These are phyloP conservation scores for Axea sp. DNA, from an alignment of 2,888 invertebrate genomes.

Conservation along the genomic window DNA sequence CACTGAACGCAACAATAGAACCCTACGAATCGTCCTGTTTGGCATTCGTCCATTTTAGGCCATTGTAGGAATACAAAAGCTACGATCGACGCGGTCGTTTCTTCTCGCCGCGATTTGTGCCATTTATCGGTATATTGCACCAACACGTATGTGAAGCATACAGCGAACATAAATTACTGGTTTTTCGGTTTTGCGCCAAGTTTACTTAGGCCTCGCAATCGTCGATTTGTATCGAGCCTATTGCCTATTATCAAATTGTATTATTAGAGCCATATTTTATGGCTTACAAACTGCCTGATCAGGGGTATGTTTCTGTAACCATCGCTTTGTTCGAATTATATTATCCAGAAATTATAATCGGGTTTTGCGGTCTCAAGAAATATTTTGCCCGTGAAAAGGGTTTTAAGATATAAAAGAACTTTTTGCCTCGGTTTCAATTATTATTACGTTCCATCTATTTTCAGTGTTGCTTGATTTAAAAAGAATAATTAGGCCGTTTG, in stretches of 20 bases:
- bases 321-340: conserved; percentile 25
- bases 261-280: conserved; percentile 55
- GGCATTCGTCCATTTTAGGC: conserved; percentile 50
- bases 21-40: conserved; percentile 54
- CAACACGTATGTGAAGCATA: conserved; percentile 18
- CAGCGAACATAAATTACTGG: conserved; percentile 53
- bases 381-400: background rate
- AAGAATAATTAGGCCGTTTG: too few relatives aligned
- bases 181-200: conserved; percentile 53
- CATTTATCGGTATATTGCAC: conserved; percentile 58
- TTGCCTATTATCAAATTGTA: conserved; percentile 48
- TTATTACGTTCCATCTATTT: too few relatives aligned
- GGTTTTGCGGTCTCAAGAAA: conserved; percentile 2
- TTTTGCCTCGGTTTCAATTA: too few relatives aligned
- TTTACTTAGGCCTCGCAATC: conserved; percentile 50
- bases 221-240: conserved; percentile 30
- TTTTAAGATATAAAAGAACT: too few relatives aligned
- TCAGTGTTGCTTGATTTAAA: too few relatives aligned
- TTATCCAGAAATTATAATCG: conserved; percentile 33
- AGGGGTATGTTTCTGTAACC: conserved; percentile 7
- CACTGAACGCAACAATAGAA: conserved; percentile 53
- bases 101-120: conserved; percentile 55
- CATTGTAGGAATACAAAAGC: conserved; percentile 58
- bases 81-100: conserved; percentile 54
- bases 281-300: conserved; percentile 42